Base-by-base conservation (phyloP, 1,140 invertebrate genomes). In the Ectropis grisescens region DNA sequence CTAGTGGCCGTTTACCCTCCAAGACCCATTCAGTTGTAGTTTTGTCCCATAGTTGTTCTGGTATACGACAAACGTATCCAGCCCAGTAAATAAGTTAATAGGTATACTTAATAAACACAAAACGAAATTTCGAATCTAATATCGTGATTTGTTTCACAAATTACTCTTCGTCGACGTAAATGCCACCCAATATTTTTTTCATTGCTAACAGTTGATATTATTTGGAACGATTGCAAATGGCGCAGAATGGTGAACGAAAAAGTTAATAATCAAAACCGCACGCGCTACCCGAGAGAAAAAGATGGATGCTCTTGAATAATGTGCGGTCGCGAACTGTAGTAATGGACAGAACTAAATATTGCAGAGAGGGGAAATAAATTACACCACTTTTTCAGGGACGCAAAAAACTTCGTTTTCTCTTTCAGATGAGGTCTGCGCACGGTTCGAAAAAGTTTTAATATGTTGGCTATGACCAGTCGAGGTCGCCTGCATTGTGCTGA, bases 291-390 rank as follows among this genome's bases (percentile, higher is more conserved):
- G 44, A 59, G 61, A 69, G 68, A 70, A 66, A 79, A 76, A 74
- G 67, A 75, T 70, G 65, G 64, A 75, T 71, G 64, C 54, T 45
- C 37, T 57, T 79, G 70, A 80, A 75, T 76, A 75, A 76, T 76
- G 68, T 66, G 66, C 66, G 66, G 71, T 76, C 75, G 71, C 68
- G 75, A 72, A 80, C 69, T 76, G 59, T 68, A 67, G 66, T 76
- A 80, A 80, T 75, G 75, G 75, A 75, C 71, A 76, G 64, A 70
- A 75, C 68, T 76, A 80, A 76, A 80, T 76, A 76, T 80, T 80
- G 64, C 67, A 70, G 62, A 62, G 58, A 76, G 70, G 64, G 70
- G 69, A 76, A 75, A 80, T 80, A 75, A 80, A 80, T 80, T 76
- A 75, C 70, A 41, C 50, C 60, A 65, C 65, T 78, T 78, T 78